Percentiles rank a stretch among this genome's conserved stretches.
phyloP scores from a whole-genome alignment of 1,140 invertebrate species.

The Drosophila sturtevanti region DNA sequence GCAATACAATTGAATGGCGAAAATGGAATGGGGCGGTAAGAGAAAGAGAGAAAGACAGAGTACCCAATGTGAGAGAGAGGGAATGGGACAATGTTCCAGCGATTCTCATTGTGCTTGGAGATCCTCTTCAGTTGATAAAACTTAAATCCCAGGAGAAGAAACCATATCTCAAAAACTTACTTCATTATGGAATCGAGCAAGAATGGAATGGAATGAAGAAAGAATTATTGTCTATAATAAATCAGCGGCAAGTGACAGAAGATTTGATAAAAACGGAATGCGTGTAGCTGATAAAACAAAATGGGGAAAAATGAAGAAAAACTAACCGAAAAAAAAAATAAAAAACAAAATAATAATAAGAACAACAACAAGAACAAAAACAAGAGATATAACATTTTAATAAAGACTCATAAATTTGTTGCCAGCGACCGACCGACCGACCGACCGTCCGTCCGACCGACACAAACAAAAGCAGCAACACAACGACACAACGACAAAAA shows the following conservation, averaged over 20 bases:
- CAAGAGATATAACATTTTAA: constrained; percentile 74
- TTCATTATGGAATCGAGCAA: constrained; percentile 54
- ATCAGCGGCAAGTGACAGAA: constrained; percentile 72
- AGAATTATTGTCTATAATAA: constrained; percentile 52
- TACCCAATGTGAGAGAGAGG: no score
- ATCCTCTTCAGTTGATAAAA: constrained; percentile 3
- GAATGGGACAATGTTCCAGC: neutral
- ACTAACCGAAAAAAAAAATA: constrained; percentile 18
- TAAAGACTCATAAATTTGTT: constrained; percentile 73
- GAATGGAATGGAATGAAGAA: constrained; percentile 45
- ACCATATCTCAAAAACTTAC: constrained; percentile 17
- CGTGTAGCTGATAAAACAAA: constrained; percentile 62
- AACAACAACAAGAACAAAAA: constrained; percentile 22
- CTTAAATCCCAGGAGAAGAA: neutral
- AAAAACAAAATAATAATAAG: constrained; percentile 11
- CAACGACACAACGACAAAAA: constrained; percentile 42
- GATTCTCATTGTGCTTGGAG: constrained; percentile 3
- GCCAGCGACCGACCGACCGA: constrained; percentile 55
- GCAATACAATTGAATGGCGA: constrained; percentile 7
- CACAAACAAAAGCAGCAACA: constrained; percentile 52
- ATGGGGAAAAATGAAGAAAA: constrained; percentile 20
- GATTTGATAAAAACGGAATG: constrained; percentile 72
- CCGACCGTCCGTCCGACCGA: constrained; percentile 62
- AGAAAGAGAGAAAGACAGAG: neutral
- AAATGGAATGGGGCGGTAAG: neutral